These are phyloP conservation scores for Octopus bimaculoides DNA, from an alignment of 1,140 invertebrate species.

Conservation along the genomic window DNA sequence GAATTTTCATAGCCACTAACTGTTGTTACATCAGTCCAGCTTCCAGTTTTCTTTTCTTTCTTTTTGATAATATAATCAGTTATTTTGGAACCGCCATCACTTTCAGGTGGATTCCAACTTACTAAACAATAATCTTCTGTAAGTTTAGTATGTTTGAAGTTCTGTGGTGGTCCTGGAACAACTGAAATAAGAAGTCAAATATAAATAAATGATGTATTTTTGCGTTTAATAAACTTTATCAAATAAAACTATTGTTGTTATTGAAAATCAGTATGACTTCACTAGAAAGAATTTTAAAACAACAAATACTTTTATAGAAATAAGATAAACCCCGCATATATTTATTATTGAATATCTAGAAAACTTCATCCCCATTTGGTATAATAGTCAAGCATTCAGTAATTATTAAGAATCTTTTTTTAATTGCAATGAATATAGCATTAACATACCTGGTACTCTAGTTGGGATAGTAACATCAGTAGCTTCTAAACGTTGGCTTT, in stretches of 20 bases:
- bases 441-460: constrained; percentile 77
- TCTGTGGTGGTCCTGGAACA: constrained; percentile 65
- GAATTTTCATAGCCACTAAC: constrained; percentile 34
- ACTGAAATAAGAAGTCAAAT: constrained; percentile 61
- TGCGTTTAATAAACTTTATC: too few relatives aligned
- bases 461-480: constrained; percentile 80
- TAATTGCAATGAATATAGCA: neutral
- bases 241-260: too few relatives aligned
- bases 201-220: too few relatives aligned
- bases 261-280: too few relatives aligned
- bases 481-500: constrained; percentile 82
- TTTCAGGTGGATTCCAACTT: constrained; percentile 85
- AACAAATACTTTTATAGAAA: constrained; percentile 71
- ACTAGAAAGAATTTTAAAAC: too few relatives aligned
- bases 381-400: neutral
- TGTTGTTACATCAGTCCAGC: constrained; percentile 36
- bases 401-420: neutral
- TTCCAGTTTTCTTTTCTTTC: constrained; percentile 43
- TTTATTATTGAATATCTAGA: too few relatives aligned
- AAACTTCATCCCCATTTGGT: too few relatives aligned
- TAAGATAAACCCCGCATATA: too few relatives aligned
- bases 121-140: constrained; percentile 94
- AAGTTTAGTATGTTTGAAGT: constrained; percentile 82
- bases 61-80: constrained; percentile 48
- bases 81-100: constrained; percentile 90